A percentile compares a stretch with the other conserved stretches of the same genome.
These are phyloP conservation scores for Cynopterus brachyotis DNA, from an alignment of 2,113 vertebrate genomes.

Conservation along the genomic window DNA sequence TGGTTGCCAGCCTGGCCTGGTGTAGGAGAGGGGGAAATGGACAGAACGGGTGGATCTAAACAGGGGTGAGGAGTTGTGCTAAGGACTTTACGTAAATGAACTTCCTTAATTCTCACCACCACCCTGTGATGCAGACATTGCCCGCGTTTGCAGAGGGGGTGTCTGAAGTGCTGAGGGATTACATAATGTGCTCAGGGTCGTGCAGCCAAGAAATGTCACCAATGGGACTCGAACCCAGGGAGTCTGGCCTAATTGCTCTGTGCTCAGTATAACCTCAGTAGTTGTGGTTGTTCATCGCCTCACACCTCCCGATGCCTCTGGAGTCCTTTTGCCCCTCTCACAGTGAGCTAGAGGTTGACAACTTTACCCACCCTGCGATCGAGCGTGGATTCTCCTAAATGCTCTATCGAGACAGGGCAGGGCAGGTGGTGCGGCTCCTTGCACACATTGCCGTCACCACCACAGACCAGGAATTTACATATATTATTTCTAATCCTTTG, in stretches of 20 bases:
- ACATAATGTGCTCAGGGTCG: background rate
- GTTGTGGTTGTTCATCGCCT: background rate
- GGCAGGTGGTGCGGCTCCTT: background rate
- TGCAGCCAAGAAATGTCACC: background rate
- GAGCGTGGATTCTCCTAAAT: background rate
- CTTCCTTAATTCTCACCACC: fast-evolving
- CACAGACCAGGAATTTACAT: background rate
- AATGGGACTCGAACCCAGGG: background rate
- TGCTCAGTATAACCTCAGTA: background rate
- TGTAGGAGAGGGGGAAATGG: background rate
- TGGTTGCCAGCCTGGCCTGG: background rate
- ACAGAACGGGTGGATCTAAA: background rate
- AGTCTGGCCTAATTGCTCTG: background rate
- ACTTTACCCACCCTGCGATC: background rate
- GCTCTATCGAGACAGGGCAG: background rate
- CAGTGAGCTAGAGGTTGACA: fast-evolving
- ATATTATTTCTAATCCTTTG: background rate
- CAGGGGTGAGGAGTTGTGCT: no score
- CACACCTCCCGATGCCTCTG: no score
- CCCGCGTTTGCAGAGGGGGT: background rate
- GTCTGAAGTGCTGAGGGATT: background rate
- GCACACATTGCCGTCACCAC: background rate
- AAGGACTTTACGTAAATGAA: fast-evolving
- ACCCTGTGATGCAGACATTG: fast-evolving
- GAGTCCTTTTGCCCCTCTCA: background rate